Evolutionary conservation across 2,113 vertebrate genomes (phyloP).

Genomic region (Myrmecobius fasciatus): DNA sequence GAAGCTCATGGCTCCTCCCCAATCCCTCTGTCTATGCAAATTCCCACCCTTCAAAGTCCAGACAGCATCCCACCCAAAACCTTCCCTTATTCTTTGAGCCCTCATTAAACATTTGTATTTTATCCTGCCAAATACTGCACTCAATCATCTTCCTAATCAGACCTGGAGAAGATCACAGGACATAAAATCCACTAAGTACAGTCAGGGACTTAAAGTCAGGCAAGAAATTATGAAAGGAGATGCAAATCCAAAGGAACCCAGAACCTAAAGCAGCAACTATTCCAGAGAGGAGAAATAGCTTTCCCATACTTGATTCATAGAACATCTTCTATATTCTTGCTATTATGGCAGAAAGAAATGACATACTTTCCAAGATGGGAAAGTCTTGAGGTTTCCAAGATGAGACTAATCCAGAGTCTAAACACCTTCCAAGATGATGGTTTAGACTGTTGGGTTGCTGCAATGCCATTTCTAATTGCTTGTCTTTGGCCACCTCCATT

Average conservation of each 20-base stretch:
- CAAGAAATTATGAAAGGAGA: background rate
- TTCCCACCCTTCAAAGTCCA: background rate
- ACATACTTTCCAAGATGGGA: background rate
- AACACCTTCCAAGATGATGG: background rate
- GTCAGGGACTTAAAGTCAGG: background rate
- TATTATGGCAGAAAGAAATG: background rate
- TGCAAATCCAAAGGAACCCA: background rate
- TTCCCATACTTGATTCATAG: background rate
- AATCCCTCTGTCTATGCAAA: background rate
- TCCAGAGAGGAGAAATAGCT: background rate
- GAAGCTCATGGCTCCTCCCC: background rate
- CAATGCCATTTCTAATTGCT: background rate
- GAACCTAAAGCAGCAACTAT: background rate
- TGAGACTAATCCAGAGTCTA: background rate
- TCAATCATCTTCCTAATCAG: background rate
- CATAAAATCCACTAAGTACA: background rate
- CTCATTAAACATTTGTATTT: background rate
- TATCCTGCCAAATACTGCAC: background rate
- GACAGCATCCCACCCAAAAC: background rate
- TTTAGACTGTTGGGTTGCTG: background rate
- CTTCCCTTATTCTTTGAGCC: background rate
- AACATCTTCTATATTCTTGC: background rate
- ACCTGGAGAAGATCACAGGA: background rate
- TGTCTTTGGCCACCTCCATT: background rate
- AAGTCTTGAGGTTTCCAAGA: background rate